Conservation (phyloP, 2,113 vertebrate genomes). For the Craseonycteris thonglongyai region DNA sequence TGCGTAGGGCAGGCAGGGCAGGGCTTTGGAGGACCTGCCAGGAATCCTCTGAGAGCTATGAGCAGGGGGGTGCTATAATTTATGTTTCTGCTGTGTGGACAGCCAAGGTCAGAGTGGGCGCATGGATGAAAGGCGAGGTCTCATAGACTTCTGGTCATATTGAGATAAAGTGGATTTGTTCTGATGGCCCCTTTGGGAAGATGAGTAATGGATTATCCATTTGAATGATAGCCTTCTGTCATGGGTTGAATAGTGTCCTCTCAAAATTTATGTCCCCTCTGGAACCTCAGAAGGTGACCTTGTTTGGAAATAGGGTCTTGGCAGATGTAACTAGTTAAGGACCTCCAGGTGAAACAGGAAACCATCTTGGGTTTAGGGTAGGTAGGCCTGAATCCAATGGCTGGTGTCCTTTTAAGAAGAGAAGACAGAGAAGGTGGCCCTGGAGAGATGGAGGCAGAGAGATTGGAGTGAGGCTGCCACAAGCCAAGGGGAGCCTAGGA, state of each 20-base stretch:
- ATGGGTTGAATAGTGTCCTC: neutral
- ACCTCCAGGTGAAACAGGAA: neutral
- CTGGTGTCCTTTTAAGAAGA: neutral
- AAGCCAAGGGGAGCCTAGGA: neutral
- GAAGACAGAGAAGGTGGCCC: neutral
- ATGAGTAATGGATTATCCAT: neutral
- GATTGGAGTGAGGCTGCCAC: neutral
- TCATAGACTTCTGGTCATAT: neutral
- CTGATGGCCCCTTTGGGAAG: neutral
- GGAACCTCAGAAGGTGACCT: neutral
- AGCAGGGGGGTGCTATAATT: neutral
- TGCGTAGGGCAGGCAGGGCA: accelerated
- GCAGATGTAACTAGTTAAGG: neutral
- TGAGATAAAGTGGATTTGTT: neutral
- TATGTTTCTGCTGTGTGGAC: neutral
- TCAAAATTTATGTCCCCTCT: neutral
- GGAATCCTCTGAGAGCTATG: neutral
- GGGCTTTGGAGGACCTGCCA: neutral
- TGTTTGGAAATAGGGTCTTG: neutral
- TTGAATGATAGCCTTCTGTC: neutral
- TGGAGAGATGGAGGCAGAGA: neutral
- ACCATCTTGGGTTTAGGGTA: neutral
- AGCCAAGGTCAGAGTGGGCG: neutral
- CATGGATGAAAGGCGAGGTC: neutral
- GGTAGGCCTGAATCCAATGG: neutral